Evolutionary conservation across 2,888 invertebrate species (phyloP).

Genomic region (Brachyopa scutellaris): DNA sequence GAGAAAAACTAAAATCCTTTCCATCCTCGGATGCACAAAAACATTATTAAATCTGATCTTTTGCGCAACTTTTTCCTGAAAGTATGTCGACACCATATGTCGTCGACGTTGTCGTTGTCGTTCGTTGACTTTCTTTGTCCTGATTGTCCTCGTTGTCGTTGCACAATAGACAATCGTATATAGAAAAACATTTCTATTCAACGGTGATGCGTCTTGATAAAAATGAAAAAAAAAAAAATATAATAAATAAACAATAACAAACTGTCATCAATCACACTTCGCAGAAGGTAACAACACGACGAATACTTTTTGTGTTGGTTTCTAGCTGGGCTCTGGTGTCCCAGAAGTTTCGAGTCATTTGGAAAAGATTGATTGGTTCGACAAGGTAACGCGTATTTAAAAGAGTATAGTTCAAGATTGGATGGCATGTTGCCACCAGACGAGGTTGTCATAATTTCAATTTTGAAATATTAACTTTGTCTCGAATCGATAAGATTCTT

Average conservation of each 20-base stretch:
- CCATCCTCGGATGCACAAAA: constrained; percentile 4
- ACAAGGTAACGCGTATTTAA: constrained; percentile 42
- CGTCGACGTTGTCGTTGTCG: not conserved
- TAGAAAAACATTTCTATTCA: constrained; percentile 6
- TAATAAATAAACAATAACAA: constrained; percentile 24
- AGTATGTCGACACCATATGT: constrained; percentile 11
- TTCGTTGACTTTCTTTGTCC: not conserved
- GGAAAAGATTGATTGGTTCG: constrained; percentile 35
- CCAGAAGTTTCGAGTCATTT: constrained; percentile 21
- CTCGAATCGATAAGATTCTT: too few relatives aligned
- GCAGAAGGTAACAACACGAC: not conserved
- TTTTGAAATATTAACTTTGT: too few relatives aligned
- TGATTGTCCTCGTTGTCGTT: not conserved
- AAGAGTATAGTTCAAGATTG: constrained; percentile 18
- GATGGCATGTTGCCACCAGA: not conserved
- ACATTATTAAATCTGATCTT: constrained; percentile 20
- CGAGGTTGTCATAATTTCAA: too few relatives aligned
- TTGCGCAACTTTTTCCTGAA: constrained; percentile 13
- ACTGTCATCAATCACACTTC: constrained; percentile 30
- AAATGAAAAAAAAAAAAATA: constrained; percentile 10
- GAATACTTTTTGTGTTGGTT: not conserved
- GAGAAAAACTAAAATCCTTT: not conserved
- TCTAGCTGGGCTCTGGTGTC: not conserved
- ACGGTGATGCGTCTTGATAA: constrained; percentile 12
- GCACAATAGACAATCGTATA: constrained; percentile 1